Evolutionary conservation across 2,797 vertebrate genomes (phyloP).

Genomic region (Acomys russatus): DNA sequence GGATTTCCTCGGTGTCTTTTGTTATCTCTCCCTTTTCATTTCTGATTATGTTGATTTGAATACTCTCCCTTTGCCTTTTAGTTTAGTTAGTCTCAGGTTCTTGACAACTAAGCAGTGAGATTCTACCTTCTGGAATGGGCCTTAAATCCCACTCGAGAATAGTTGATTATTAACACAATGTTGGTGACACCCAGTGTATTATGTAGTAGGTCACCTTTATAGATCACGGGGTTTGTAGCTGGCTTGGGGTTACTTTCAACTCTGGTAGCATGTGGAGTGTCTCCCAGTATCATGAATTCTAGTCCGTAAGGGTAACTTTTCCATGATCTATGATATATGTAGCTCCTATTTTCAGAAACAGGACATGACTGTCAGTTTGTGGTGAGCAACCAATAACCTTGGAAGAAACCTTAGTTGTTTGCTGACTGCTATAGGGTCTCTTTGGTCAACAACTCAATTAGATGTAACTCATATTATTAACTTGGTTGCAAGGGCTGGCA

Average conservation of each 20-base stretch:
- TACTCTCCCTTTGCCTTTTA: too few species aligned
- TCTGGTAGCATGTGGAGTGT: not conserved
- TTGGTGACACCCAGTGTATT: not conserved
- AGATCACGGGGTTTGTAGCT: not conserved
- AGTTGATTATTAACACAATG: not conserved
- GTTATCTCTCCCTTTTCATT: too few species aligned
- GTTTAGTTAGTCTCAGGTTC: not conserved
- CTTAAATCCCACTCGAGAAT: not conserved
- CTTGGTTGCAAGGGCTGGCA: not conserved
- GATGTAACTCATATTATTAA: not conserved
- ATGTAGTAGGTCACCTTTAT: not conserved
- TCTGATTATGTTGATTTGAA: too few species aligned
- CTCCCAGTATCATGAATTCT: not conserved
- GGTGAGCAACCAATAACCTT: not conserved
- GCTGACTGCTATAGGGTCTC: not conserved
- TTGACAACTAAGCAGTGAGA: not conserved
- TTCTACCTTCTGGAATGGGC: not conserved
- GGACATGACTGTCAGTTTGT: not conserved
- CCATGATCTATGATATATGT: not conserved
- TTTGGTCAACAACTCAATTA: not conserved
- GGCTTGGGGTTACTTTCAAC: not conserved
- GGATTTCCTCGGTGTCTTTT: too few species aligned
- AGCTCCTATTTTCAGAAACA: not conserved
- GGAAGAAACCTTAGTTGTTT: not conserved
- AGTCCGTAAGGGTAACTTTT: not conserved